Conservation (phyloP, 2,797 vertebrate genomes). For the Onychomys torridus region DNA sequence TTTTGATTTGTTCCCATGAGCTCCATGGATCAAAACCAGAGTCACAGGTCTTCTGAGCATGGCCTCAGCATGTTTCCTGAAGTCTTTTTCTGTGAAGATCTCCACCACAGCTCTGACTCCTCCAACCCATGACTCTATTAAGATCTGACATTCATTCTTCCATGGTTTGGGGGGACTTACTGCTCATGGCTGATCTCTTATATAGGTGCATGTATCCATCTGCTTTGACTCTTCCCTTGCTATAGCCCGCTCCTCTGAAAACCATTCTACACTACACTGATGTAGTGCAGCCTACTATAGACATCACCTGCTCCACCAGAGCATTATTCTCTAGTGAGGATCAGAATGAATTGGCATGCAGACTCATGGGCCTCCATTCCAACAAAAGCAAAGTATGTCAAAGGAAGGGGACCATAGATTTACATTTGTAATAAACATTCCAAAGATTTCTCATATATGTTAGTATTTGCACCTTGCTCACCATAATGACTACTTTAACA, state of each 20-base stretch:
- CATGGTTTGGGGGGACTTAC: neutral
- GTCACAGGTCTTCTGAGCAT: neutral
- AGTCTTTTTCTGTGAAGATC: neutral
- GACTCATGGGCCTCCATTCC: neutral
- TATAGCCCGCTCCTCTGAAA: neutral
- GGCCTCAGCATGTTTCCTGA: neutral
- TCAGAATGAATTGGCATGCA: neutral
- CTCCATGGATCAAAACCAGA: neutral
- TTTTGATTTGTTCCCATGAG: neutral
- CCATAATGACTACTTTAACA: neutral
- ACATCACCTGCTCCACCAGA: neutral
- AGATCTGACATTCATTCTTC: neutral
- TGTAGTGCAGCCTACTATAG: neutral
- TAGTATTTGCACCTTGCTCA: neutral
- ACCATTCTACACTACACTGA: neutral
- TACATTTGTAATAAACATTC: conserved; percentile 22
- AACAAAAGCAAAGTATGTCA: neutral
- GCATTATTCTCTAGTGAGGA: neutral
- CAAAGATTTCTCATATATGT: neutral
- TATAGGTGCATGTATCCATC: rapidly evolving
- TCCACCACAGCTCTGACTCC: neutral
- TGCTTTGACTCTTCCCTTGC: neutral
- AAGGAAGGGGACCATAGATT: neutral
- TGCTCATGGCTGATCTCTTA: neutral
- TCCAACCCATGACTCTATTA: neutral